Evolutionary conservation across 1,140 invertebrate genomes (phyloP).

Genomic region (Danaus melanippus): DNA sequence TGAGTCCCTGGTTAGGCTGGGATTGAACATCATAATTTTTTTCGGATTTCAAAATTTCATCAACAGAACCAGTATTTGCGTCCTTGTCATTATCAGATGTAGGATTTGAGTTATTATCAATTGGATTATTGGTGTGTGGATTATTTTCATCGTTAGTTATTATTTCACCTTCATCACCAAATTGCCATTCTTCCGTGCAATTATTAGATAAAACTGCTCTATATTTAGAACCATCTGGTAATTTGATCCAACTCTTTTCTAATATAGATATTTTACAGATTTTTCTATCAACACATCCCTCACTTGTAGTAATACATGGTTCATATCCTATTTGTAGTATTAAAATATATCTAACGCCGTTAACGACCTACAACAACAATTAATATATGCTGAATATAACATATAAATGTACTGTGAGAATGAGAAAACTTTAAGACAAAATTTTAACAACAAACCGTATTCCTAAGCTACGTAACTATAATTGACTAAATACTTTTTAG

Average conservation of each 20-base stretch:
- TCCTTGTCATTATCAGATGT: conserved; percentile 28
- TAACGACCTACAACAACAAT: conserved; percentile 59
- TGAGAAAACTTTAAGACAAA: too few relatives aligned
- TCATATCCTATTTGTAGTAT: conserved; percentile 48
- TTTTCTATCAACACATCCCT: conserved; percentile 29
- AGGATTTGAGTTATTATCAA: conserved; percentile 17
- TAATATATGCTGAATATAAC: conserved; percentile 1
- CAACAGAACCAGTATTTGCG: conserved; percentile 30
- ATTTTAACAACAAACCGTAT: too few relatives aligned
- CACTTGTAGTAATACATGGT: conserved; percentile 34
- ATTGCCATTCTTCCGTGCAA: conserved; percentile 64
- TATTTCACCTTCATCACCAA: conserved; percentile 56
- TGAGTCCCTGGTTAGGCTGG: conserved; percentile 34
- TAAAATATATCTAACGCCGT: conserved; percentile 63
- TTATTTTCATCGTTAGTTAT: conserved; percentile 30
- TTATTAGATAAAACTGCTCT: conserved; percentile 63
- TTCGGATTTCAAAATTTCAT: conserved; percentile 48
- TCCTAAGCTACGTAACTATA: too few relatives aligned
- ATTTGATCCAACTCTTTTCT: conserved; percentile 65
- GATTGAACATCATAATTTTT: conserved; percentile 41
- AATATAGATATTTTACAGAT: conserved; percentile 58
- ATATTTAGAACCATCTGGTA: conserved; percentile 59
- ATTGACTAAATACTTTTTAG: too few relatives aligned
- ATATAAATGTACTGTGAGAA: not conserved
- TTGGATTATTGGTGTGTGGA: conserved; percentile 8